Conservation (phyloP, 1,140 invertebrate species). For the Anadara kagoshimensis region DNA sequence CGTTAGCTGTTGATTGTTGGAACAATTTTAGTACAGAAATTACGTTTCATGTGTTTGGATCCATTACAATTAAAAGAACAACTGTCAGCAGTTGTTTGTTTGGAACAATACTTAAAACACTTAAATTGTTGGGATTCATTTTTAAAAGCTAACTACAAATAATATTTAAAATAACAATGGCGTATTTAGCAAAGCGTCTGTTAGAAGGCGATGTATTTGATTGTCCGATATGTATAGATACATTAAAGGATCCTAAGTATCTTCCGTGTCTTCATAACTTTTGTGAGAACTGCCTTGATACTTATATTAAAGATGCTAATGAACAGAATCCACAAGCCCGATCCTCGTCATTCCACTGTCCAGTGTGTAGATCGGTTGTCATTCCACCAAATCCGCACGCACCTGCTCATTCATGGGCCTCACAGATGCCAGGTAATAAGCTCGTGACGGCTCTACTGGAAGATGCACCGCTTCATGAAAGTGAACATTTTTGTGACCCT, state of each 20-base stretch:
- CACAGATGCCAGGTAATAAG: constrained; percentile 1
- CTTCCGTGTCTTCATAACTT: constrained; percentile 34
- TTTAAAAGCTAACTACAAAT: too few relatives aligned
- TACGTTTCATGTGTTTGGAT: too few relatives aligned
- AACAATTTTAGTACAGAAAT: too few relatives aligned
- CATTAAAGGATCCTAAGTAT: constrained; percentile 24
- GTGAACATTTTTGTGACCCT: neutral
- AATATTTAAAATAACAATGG: too few relatives aligned
- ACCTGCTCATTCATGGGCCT: neutral
- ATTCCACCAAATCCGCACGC: neutral
- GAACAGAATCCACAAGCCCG: neutral
- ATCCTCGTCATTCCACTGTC: constrained; percentile 1
- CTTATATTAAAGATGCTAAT: constrained; percentile 13
- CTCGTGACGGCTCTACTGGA: neutral
- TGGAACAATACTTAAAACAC: too few relatives aligned
- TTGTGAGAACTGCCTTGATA: constrained; percentile 28
- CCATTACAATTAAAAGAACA: too few relatives aligned
- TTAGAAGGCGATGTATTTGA: constrained; percentile 1
- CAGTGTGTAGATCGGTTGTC: constrained; percentile 6
- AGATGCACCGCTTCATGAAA: neutral
- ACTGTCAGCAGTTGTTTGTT: too few relatives aligned
- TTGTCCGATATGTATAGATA: constrained; percentile 34
- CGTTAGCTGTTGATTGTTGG: too few relatives aligned
- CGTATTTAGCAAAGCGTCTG: too few relatives aligned
- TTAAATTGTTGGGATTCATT: too few relatives aligned